Conservation (phyloP, 1,140 invertebrate genomes). For the Orchestia grillus region DNA sequence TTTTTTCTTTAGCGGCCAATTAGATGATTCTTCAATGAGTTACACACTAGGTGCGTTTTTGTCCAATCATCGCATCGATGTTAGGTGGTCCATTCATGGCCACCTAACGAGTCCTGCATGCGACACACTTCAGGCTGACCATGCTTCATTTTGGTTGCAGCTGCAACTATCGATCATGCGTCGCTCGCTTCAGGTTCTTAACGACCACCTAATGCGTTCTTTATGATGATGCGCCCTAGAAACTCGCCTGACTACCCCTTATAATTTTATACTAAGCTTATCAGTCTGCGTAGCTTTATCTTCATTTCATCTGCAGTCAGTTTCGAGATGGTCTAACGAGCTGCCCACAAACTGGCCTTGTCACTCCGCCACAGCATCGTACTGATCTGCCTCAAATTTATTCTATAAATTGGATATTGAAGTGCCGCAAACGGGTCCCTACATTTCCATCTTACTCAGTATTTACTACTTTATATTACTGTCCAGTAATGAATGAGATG, state of each 20-base stretch:
- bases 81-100: not conserved
- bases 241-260: not conserved
- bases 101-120: not conserved
- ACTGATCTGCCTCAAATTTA: not conserved
- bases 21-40: not conserved
- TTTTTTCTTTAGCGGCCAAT: not conserved
- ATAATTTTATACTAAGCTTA: constrained; percentile 1
- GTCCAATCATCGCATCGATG: not conserved
- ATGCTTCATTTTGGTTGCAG: not conserved
- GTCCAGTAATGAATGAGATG: not conserved
- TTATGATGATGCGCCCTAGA: not conserved
- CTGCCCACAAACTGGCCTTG: not conserved
- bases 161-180: not conserved
- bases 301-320: not conserved
- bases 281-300: not conserved
- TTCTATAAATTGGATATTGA: not conserved
- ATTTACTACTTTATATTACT: not conserved
- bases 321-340: not conserved
- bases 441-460: too few relatives aligned
- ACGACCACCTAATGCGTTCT: not conserved
- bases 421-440: not conserved
- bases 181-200: not conserved
- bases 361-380: not conserved
- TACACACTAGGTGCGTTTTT: not conserved
- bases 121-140: not conserved